Evolutionary conservation across 2,888 invertebrate genomes (phyloP), one percentile per base, ranked within the genome.

Genomic region (Herminia tarsipennalis): DNA sequence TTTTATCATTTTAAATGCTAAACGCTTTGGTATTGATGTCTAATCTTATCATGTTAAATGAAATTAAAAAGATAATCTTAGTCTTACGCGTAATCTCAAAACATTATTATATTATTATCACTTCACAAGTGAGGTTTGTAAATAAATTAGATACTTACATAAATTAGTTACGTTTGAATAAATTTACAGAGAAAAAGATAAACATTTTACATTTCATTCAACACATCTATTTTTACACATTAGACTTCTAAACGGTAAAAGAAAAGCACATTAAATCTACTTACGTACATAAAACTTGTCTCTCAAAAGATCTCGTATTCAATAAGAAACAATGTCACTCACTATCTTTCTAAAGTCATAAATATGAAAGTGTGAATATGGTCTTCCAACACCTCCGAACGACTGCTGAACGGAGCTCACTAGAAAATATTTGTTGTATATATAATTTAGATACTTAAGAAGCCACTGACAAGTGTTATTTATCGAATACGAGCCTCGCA

Each of bases 91-190:
- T 28, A 9, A 43, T 46, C 40, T 40, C 24, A 5, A 21, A 37
- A 45, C 46, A 48, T 49, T 57, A 50, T 62, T 45, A 37, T 42
- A 25, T 14, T 32, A 22, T 14, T 14, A 42, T 44, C 63, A 66
- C 58, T 66, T 62, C 62, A 20, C 10, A 66, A 66, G 58, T 62
- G 49, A 10, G 9, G n/a, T n/a, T n/a, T n/a, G n/a, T n/a, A 34
- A 45, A 54, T 42, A 41, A 57, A 56, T 56, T 45, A 29, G 30
- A 21, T 28, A 38, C 13, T 21, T 25, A 48, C 41, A 14, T 32
- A 5, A 27, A 20, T 21, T 5, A 14, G 5, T 22, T n/a, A 33
- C 13, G 3, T 12, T 20, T 5, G 18, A 32, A 6, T 18, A 14
- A 5, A 14, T 14, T 2, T 20, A 22, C 14, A 29, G 27, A 48